Evolutionary conservation across 2,888 invertebrate species (phyloP).

Genomic region (Lepetodrilus schrolli): DNA sequence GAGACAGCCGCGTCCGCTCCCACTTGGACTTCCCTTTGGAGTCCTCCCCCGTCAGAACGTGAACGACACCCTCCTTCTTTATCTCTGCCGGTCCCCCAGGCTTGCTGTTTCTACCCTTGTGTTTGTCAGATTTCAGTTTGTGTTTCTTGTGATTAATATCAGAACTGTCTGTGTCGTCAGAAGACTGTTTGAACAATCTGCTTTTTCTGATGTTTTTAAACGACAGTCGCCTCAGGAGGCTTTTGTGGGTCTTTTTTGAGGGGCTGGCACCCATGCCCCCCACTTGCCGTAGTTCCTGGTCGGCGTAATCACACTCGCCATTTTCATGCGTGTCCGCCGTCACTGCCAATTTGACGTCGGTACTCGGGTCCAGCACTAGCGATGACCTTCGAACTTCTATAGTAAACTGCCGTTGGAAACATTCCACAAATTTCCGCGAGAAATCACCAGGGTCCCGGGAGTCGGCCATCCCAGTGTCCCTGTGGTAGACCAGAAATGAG

Average conservation of each 20-base stretch:
- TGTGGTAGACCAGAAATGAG: constrained; percentile 82
- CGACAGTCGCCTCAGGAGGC: constrained; percentile 84
- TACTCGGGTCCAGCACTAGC: constrained; percentile 31
- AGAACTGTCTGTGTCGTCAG: constrained; percentile 84
- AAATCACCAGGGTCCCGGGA: constrained; percentile 86
- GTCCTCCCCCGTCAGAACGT: constrained; percentile 93
- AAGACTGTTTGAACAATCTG: constrained; percentile 88
- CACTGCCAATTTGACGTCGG: constrained; percentile 14
- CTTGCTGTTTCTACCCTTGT: constrained; percentile 47
- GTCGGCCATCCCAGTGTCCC: constrained; percentile 47
- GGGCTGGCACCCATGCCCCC: constrained; percentile 42
- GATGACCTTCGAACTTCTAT: constrained; percentile 75
- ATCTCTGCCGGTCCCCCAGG: constrained; percentile 44
- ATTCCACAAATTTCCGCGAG: constrained; percentile 87
- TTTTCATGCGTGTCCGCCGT: constrained; percentile 7
- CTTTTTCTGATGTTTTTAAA: constrained; percentile 75
- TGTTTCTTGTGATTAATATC: constrained; percentile 49
- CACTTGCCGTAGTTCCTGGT: constrained; percentile 39
- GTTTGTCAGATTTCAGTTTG: constrained; percentile 53
- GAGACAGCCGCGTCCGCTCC: constrained; percentile 92
- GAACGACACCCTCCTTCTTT: constrained; percentile 92
- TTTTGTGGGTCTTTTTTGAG: constrained; percentile 78
- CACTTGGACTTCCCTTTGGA: constrained; percentile 86
- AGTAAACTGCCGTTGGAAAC: constrained; percentile 90
- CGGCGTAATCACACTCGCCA: constrained; percentile 42